These are phyloP conservation scores for Hyles euphorbiae DNA, from an alignment of 1,140 invertebrate genomes.

Conservation along the genomic window DNA sequence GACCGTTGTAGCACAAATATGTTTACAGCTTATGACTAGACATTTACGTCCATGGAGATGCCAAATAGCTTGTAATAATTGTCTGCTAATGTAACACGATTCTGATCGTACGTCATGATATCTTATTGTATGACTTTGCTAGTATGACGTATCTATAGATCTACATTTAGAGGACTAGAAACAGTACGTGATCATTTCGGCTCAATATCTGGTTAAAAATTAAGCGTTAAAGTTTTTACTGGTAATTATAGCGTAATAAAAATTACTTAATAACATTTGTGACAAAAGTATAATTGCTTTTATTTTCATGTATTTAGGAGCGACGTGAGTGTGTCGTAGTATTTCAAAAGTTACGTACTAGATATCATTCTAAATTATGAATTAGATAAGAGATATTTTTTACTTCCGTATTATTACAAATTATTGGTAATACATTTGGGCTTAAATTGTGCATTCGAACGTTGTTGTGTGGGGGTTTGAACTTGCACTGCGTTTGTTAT, in stretches of 20 bases:
- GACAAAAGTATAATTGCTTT: slow-evolving; percentile 17
- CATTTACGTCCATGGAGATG: slow-evolving; percentile 64
- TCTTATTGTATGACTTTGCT: slow-evolving; percentile 7
- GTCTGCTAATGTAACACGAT: slow-evolving; percentile 21
- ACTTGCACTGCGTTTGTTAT: slow-evolving; percentile 41
- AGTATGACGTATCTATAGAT: background rate
- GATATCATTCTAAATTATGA: slow-evolving; percentile 61
- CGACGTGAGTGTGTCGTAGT: slow-evolving; percentile 39
- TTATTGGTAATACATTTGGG: slow-evolving; percentile 38
- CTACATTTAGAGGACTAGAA: slow-evolving; percentile 21
- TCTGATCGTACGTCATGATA: slow-evolving; percentile 14
- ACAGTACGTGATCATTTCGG: slow-evolving; percentile 35
- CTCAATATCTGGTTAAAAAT: slow-evolving; percentile 48
- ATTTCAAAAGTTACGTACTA: slow-evolving; percentile 38
- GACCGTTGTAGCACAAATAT: slow-evolving; percentile 43
- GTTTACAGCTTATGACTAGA: slow-evolving; percentile 42
- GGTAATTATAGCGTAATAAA: slow-evolving; percentile 42
- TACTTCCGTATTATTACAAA: slow-evolving; percentile 40
- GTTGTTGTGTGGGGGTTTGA: slow-evolving; percentile 32
- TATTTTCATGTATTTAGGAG: slow-evolving; percentile 35
- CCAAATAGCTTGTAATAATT: slow-evolving; percentile 66
- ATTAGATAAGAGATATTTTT: slow-evolving; percentile 57
- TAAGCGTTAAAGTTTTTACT: slow-evolving; percentile 40
- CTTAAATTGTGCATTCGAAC: slow-evolving; percentile 49
- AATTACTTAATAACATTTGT: slow-evolving; percentile 19